A percentile compares a stretch with the other conserved stretches of the same genome.
Conservation (phyloP, 2,888 invertebrate species). For the Ferdinandea cuprea region DNA sequence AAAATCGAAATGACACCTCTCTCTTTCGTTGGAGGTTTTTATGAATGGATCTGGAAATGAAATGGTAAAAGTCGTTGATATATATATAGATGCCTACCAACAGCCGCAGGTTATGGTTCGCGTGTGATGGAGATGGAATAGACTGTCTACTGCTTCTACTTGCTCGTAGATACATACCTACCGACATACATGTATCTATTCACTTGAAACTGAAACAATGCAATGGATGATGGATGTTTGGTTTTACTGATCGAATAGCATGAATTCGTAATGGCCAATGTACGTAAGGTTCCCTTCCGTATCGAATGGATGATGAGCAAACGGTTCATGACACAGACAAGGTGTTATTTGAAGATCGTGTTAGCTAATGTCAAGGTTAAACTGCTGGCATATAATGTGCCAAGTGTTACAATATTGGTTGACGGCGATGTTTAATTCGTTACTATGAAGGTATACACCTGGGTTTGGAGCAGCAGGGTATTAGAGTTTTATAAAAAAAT, state of each 20-base stretch:
- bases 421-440: neutral
- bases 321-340: constrained; percentile 5
- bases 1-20: constrained; percentile 63
- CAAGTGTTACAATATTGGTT: constrained; percentile 20
- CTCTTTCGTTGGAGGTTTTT: constrained; percentile 47
- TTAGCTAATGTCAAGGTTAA: constrained; percentile 58
- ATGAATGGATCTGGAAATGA: constrained; percentile 46
- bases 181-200: constrained; percentile 1
- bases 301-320: constrained; percentile 22
- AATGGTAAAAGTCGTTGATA: constrained; percentile 24
- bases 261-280: neutral
- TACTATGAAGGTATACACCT: neutral
- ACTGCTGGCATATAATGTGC: neutral
- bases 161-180: neutral
- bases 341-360: constrained; percentile 29
- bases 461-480: too few relatives aligned
- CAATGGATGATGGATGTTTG: neutral
- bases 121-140: constrained; percentile 24
- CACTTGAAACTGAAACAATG: constrained; percentile 21
- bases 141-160: constrained; percentile 1
- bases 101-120: constrained; percentile 44
- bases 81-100: too few relatives aligned
- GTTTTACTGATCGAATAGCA: constrained; percentile 9
- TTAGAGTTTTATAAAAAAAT: too few relatives aligned
- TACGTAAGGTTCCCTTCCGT: constrained; percentile 25